phyloP scores from a whole-genome alignment of 1,140 invertebrate genomes.

The Muscidifurax raptorellus region DNA sequence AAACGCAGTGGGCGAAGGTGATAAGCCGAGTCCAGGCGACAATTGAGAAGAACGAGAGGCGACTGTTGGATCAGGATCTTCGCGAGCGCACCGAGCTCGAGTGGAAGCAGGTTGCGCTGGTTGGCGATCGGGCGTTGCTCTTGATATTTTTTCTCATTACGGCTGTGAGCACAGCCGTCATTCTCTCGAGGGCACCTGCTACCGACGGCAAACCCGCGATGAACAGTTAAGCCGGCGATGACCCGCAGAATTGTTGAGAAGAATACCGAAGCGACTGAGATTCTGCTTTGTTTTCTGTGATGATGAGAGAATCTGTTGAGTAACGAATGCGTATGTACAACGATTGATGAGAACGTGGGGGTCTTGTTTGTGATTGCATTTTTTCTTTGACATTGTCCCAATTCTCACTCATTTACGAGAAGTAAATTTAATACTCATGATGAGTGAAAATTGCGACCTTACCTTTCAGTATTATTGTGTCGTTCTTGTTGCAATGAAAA shows the following conservation, averaged over 20 bases:
- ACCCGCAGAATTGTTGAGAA: background rate
- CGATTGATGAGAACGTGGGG: too few relatives aligned
- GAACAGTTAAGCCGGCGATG: background rate
- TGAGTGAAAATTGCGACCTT: background rate
- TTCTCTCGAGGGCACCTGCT: conserved; percentile 78
- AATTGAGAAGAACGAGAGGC: conserved; percentile 83
- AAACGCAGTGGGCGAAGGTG: conserved; percentile 79
- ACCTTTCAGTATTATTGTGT: background rate
- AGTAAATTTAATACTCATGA: background rate
- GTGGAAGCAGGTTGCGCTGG: conserved; percentile 88
- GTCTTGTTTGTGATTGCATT: background rate
- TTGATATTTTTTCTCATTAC: conserved; percentile 82
- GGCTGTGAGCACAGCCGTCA: conserved; percentile 79
- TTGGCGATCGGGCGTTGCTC: conserved; percentile 81
- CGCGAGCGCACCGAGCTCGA: conserved; percentile 82
- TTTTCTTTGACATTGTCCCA: background rate
- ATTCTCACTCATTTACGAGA: background rate
- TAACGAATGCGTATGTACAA: background rate
- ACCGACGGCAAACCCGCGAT: conserved; percentile 17
- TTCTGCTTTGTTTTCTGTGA: background rate
- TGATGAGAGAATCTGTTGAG: background rate
- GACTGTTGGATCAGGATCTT: conserved; percentile 81
- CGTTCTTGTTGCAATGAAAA: background rate
- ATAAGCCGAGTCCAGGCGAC: conserved; percentile 82
- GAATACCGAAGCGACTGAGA: background rate